Evolutionary conservation across 2,113 vertebrate species (phyloP).

Genomic region (Uropsilus gracilis): DNA sequence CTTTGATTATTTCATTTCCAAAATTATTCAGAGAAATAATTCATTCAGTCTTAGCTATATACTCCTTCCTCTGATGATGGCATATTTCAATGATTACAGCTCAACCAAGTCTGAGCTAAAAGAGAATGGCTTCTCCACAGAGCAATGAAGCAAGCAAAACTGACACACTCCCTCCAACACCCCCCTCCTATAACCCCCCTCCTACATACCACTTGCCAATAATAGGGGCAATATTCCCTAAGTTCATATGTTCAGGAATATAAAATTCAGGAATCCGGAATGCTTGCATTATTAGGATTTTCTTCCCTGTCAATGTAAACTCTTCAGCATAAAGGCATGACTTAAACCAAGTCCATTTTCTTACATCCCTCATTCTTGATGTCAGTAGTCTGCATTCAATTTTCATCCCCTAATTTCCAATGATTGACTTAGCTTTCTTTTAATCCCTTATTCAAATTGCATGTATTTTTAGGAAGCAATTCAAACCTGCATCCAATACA

Average conservation of each 20-base stretch:
- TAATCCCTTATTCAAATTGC: neutral
- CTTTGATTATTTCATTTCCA: neutral
- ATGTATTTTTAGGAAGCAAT: neutral
- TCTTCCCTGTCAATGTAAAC: neutral
- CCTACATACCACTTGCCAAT: neutral
- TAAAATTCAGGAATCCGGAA: slow-evolving; percentile 3
- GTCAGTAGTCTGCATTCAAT: neutral
- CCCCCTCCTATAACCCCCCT: too few relatives aligned
- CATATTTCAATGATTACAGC: neutral
- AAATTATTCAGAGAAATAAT: neutral
- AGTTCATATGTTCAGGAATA: neutral
- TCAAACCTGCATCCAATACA: neutral
- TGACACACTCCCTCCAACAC: neutral
- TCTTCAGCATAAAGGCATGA: neutral
- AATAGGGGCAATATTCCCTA: neutral
- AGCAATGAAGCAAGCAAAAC: neutral
- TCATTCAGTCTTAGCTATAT: neutral
- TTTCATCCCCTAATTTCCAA: neutral
- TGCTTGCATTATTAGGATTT: neutral
- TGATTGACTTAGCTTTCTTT: neutral
- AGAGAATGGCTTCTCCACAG: neutral
- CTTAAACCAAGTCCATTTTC: neutral
- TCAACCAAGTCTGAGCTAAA: neutral
- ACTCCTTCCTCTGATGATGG: neutral
- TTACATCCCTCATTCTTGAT: neutral